Evolutionary conservation across 2,888 invertebrate genomes (phyloP), one percentile per base, ranked within the genome.

Genomic region (Trichopoda pennipes): DNA sequence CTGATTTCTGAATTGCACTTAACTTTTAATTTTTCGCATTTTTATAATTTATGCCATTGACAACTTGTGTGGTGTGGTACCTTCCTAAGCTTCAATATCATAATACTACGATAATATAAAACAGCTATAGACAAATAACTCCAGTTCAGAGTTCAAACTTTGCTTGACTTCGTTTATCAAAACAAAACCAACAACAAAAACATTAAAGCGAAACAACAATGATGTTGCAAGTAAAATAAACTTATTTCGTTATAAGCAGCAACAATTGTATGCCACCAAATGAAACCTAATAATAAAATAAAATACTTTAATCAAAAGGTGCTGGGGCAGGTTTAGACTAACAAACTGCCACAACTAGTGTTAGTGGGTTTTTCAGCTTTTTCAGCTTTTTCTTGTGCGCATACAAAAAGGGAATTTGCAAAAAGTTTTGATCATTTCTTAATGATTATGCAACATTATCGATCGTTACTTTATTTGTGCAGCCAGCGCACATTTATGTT

Each of bases 371-470:
- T 60, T 21, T n/a, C n/a, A n/a, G 12, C 14, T 28, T 47, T 0
- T 58, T 58, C 35, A n/a, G n/a, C 7, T 23, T 44, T 35, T 44
- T 1, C n/a, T 19, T 53, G 38, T 10, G 35, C 17, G 35, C 12
- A 0, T 38, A 56, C 17, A 61, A 77, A 66, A 76, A 79, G 47
- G 49, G 56, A 76, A 82, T 78, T 81, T 77, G 64, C 47, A 74
- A 81, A 72, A 79, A 75, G 44, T 79, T 64, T 76, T 76, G 79
- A 82, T 82, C 75, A 79, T 68, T 82, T 51, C 56, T 76, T 44
- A 32, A 47, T 17, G 82, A 82, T 82, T 76, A 82, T 79, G 79
- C 82, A 82, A 79, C 56, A n/a, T 76, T 79, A 82, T 82, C 82
- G 79, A 72, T 82, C 16, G 82, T 32, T 21, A 42, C 23, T 56